A percentile compares a stretch with the other conserved stretches of the same genome.
phyloP scores from a whole-genome alignment of 2,797 vertebrate species.

The Hydrophis major region DNA sequence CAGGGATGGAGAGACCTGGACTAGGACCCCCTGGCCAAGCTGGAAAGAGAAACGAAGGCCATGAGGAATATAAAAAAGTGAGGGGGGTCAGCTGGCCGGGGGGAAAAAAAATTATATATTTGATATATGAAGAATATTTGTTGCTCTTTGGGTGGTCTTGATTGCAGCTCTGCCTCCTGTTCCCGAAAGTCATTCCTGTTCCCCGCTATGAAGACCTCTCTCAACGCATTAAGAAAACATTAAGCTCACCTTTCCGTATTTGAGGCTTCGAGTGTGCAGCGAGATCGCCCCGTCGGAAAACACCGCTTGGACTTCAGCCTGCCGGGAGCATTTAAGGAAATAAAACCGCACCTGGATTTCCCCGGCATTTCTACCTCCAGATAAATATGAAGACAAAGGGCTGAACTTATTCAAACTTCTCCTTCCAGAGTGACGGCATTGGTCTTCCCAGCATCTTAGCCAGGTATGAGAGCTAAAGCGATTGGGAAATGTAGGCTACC shows the following conservation, averaged over 20 bases:
- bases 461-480: background rate
- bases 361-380: accelerated
- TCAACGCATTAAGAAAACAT: background rate
- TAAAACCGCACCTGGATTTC: background rate
- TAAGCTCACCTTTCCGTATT: conserved; percentile 89
- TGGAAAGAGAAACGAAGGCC: conserved; percentile 41
- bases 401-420: background rate
- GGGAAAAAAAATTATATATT: too few species aligned
- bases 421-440: background rate
- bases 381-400: background rate
- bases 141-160: background rate
- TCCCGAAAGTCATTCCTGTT: background rate
- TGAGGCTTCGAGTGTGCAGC: conserved; percentile 94
- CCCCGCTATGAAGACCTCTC: background rate
- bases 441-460: background rate
- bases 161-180: background rate
- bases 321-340: conserved; percentile 66
- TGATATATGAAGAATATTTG: background rate
- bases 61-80: accelerated
- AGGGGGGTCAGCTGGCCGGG: background rate
- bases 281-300: conserved; percentile 92
- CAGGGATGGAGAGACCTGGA: conserved; percentile 91
- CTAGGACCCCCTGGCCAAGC: conserved; percentile 92
- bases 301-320: conserved; percentile 97
- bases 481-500: background rate